Percentiles rank a stretch among this genome's conserved stretches.
These are phyloP conservation scores for Morinoia aosen DNA, from an alignment of 2,888 invertebrate genomes.

Conservation along the genomic window DNA sequence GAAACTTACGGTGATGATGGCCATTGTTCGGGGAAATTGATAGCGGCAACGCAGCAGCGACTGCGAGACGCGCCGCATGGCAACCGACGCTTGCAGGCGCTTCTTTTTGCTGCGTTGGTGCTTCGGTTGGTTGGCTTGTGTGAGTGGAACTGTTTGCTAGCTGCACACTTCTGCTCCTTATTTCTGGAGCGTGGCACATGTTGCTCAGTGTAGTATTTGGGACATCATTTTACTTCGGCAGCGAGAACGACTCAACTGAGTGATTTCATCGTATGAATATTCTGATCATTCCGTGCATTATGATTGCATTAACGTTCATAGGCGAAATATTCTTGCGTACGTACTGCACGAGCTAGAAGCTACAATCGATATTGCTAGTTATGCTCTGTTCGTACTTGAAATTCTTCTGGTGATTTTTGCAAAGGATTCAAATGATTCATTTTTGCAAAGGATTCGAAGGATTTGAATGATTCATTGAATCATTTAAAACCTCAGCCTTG, in stretches of 20 bases:
- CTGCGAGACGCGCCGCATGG: conserved; percentile 17
- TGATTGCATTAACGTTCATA: not conserved
- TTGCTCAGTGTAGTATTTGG: not conserved
- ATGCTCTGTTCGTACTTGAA: not conserved
- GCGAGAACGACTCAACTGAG: no score
- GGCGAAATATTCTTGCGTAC: not conserved
- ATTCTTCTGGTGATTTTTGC: no score
- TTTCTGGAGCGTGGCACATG: not conserved
- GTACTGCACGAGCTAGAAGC: not conserved
- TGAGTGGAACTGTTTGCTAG: not conserved
- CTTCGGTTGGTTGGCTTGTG: not conserved
- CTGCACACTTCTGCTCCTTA: not conserved
- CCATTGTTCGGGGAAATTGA: conserved; percentile 9
- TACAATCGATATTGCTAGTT: not conserved
- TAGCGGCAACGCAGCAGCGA: not conserved
- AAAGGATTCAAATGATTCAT: no score
- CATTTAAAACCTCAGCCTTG: no score
- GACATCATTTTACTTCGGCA: no score
- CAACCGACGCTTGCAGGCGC: not conserved
- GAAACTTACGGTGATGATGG: not conserved
- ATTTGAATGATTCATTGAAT: no score
- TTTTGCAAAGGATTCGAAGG: no score
- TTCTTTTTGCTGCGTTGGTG: not conserved
- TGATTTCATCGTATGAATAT: not conserved
- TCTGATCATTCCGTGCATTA: not conserved